Percentiles rank a stretch among this genome's conserved stretches.
Conservation (phyloP, 2,113 vertebrate species). For the human (Homo sapiens) region GRCh38 chr3:70467001-70467500, state of each 20-base stretch:
- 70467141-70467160: slow-evolving; percentile 7
- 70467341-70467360: not conserved
- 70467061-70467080: slow-evolving; percentile 33
- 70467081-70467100: not conserved
- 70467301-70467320: slow-evolving; percentile 25
- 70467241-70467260: not conserved
- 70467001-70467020: not conserved
- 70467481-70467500: not conserved
- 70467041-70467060: not conserved
- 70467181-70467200: not conserved
- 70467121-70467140: not conserved
- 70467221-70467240: not conserved
- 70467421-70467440: not conserved
- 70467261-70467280: not conserved
- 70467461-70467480: not conserved
- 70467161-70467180: not conserved
- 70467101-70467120: not conserved
- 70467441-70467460: not conserved
- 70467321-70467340: not conserved
- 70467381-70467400: not conserved
- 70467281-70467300: not conserved
- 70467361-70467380: not conserved
- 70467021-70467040: not conserved
- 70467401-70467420: not conserved
- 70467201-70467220: not conserved